Percentiles rank a stretch among this genome's conserved stretches.
Conservation (phyloP, 2,888 invertebrate genomes). For the Cryptocheilus praepositus region DNA sequence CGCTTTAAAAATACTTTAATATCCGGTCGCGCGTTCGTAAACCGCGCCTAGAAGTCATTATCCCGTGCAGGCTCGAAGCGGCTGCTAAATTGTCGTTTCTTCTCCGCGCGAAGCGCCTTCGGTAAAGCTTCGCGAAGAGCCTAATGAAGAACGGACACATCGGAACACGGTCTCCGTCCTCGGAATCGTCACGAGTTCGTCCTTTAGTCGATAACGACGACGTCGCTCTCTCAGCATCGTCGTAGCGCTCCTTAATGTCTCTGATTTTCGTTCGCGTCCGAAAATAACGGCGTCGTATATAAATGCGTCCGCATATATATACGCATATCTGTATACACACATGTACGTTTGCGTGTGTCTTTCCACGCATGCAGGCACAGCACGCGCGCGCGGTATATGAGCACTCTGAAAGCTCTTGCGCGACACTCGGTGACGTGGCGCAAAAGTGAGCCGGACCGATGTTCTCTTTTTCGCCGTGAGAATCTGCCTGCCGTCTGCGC, state of each 20-base stretch:
- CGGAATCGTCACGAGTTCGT: conserved; percentile 1
- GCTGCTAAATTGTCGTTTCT: too few species aligned
- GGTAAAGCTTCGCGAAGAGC: too few species aligned
- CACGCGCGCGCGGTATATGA: not conserved
- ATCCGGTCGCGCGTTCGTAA: too few species aligned
- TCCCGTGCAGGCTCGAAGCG: too few species aligned
- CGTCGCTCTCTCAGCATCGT: conserved; percentile 13
- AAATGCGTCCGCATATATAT: conserved; percentile 15
- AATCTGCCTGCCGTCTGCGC: not conserved
- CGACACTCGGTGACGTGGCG: conserved; percentile 9
- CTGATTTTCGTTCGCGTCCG: conserved; percentile 52
- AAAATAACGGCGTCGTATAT: conserved; percentile 51
- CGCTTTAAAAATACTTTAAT: too few species aligned
- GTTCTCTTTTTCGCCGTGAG: not conserved
- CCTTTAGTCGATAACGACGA: conserved; percentile 3
- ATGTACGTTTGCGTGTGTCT: conserved; percentile 9
- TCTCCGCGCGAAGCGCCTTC: too few species aligned
- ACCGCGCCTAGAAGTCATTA: too few species aligned
- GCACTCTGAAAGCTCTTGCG: not conserved
- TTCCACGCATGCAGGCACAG: conserved; percentile 10
- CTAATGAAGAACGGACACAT: too few species aligned
- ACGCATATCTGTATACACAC: conserved; percentile 3
- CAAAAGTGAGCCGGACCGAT: not conserved
- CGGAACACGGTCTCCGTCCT: too few species aligned
- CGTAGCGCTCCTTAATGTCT: conserved; percentile 41